Conservation (phyloP, 2,888 invertebrate genomes). For the Hyposoter didymator region DNA sequence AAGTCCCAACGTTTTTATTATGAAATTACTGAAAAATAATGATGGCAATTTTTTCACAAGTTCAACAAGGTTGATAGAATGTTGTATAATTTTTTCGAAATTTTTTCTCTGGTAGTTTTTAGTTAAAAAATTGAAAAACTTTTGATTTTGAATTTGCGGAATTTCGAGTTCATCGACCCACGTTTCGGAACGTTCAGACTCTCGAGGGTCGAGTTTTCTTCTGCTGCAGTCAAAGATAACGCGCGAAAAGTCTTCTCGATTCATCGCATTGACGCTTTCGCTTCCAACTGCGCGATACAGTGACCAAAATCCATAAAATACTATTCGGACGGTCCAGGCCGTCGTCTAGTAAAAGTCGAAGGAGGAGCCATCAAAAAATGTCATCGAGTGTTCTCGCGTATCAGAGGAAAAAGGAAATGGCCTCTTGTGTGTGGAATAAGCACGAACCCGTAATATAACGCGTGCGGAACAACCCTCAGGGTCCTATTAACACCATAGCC, state of each 20-base stretch:
- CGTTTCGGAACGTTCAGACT: too few relatives aligned
- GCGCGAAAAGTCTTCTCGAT: background rate
- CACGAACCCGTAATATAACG: conserved; percentile 23
- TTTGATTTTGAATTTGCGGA: too few relatives aligned
- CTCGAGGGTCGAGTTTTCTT: too few relatives aligned
- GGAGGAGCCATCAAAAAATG: background rate
- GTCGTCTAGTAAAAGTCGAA: background rate
- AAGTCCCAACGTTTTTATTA: too few relatives aligned
- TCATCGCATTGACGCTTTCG: background rate
- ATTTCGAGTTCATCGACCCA: too few relatives aligned
- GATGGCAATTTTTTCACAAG: too few relatives aligned
- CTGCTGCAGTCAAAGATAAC: too few relatives aligned
- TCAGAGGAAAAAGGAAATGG: background rate
- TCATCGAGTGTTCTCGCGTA: background rate
- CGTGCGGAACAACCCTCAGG: background rate
- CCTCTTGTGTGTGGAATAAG: background rate
- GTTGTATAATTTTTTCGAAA: too few relatives aligned
- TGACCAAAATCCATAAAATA: background rate
- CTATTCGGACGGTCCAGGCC: background rate
- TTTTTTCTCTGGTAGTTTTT: too few relatives aligned
- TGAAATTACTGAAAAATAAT: too few relatives aligned
- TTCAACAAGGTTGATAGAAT: too few relatives aligned
- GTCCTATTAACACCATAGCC: conserved; percentile 28
- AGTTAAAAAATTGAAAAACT: too few relatives aligned
- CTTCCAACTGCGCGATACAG: background rate